Conservation (phyloP, 2,113 vertebrate species). For the Aegotheles bennettii region DNA sequence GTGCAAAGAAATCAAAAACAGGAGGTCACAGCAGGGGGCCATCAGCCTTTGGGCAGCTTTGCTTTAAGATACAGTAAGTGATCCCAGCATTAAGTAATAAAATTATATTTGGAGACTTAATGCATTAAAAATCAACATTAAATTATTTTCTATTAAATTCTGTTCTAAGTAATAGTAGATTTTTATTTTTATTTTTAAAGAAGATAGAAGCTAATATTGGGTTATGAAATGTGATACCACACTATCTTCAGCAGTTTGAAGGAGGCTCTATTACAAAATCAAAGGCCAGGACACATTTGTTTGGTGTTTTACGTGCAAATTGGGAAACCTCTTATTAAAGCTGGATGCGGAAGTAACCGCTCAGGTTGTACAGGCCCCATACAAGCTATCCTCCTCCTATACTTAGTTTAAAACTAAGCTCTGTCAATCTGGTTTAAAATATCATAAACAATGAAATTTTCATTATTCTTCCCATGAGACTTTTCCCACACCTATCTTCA, state of each 20-base stretch:
- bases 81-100: not conserved
- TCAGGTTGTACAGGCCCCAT: not conserved
- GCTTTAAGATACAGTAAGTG: not conserved
- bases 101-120: not conserved
- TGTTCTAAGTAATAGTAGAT: not conserved
- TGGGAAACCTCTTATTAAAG: not conserved
- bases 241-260: not conserved
- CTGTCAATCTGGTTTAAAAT: not conserved
- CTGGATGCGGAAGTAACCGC: not conserved
- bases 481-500: not conserved
- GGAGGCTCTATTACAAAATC: not conserved
- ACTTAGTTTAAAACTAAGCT: not conserved
- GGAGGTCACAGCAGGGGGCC: not conserved
- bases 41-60: not conserved
- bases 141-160: not conserved
- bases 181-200: not conserved
- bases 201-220: not conserved
- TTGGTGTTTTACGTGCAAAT: not conserved
- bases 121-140: not conserved
- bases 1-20: not conserved
- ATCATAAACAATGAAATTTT: not conserved
- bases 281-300: not conserved
- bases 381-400: not conserved
- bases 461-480: not conserved
- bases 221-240: not conserved